These are phyloP conservation scores for Acronicta leporina DNA, from an alignment of 2,888 invertebrate genomes.

Conservation along the genomic window DNA sequence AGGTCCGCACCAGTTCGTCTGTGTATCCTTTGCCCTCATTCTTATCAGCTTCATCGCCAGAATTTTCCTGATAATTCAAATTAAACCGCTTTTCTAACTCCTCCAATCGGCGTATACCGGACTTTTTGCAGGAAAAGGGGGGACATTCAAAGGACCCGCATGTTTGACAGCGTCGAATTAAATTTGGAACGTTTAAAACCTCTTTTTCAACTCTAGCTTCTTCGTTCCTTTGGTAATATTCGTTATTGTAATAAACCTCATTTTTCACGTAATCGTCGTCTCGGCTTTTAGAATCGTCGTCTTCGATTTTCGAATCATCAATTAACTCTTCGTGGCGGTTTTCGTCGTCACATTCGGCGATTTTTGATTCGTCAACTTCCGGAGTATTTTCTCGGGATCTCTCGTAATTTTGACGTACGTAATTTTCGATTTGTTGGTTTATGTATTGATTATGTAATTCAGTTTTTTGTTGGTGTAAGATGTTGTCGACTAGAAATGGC, in stretches of 20 bases:
- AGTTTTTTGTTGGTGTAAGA: slow-evolving; percentile 88
- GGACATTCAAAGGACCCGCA: slow-evolving; percentile 89
- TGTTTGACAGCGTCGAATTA: slow-evolving; percentile 83
- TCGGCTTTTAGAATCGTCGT: slow-evolving; percentile 75
- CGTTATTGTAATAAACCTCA: slow-evolving; percentile 74
- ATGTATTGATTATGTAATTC: slow-evolving; percentile 87
- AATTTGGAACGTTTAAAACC: slow-evolving; percentile 79
- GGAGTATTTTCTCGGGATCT: slow-evolving; percentile 79
- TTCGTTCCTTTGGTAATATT: slow-evolving; percentile 72
- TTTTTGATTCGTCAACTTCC: slow-evolving; percentile 75
- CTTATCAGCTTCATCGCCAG: slow-evolving; percentile 76
- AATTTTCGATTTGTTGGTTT: slow-evolving; percentile 85
- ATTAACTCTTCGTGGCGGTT: slow-evolving; percentile 69
- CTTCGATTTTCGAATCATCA: slow-evolving; percentile 64
- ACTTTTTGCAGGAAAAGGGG: slow-evolving; percentile 83
- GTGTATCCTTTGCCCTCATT: slow-evolving; percentile 69
- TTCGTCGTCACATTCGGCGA: slow-evolving; percentile 70
- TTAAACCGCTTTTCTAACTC: slow-evolving; percentile 83
- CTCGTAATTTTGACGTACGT: slow-evolving; percentile 76
- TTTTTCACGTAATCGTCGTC: slow-evolving; percentile 79
- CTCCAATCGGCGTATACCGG: slow-evolving; percentile 79
- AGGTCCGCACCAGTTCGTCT: slow-evolving; percentile 80
- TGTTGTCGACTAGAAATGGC: slow-evolving; percentile 90
- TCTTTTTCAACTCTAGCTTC: slow-evolving; percentile 73
- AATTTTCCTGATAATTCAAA: slow-evolving; percentile 80